Percentiles rank a stretch among this genome's conserved stretches.
Conservation (phyloP, 2,797 vertebrate species). For the Poecile montanus region DNA sequence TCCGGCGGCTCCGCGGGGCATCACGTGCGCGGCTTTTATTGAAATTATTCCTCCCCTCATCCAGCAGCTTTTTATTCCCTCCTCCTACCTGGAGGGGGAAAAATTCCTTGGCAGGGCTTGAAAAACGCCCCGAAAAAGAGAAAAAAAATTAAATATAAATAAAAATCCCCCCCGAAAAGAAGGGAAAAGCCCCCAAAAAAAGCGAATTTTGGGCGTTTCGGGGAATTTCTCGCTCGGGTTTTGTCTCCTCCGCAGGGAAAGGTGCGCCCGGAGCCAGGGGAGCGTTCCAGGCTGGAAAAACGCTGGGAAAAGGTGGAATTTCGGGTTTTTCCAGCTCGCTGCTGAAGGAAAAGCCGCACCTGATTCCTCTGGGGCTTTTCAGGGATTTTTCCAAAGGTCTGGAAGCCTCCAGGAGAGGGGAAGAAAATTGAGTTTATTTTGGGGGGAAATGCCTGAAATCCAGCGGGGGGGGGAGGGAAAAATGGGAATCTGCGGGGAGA, state of each 20-base stretch:
- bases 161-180: too few relatives aligned
- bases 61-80: neutral
- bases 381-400: too few relatives aligned
- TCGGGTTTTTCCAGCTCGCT: neutral
- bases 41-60: neutral
- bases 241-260: neutral
- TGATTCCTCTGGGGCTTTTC: neutral
- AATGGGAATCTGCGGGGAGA: fast-evolving
- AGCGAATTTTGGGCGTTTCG: fast-evolving
- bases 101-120: slow-evolving; percentile 47
- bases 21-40: slow-evolving; percentile 9
- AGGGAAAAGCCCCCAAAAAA: neutral
- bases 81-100: slow-evolving; percentile 25
- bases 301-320: neutral
- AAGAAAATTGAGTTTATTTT: neutral
- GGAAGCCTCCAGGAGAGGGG: neutral
- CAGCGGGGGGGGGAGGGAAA: neutral
- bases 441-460: neutral
- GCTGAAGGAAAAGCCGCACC: neutral
- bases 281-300: neutral
- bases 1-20: neutral
- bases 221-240: fast-evolving
- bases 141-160: neutral
- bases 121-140: neutral
- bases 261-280: neutral